These are phyloP conservation scores for Micronycteris hirsuta DNA, from an alignment of 2,113 vertebrate species.

Conservation along the genomic window DNA sequence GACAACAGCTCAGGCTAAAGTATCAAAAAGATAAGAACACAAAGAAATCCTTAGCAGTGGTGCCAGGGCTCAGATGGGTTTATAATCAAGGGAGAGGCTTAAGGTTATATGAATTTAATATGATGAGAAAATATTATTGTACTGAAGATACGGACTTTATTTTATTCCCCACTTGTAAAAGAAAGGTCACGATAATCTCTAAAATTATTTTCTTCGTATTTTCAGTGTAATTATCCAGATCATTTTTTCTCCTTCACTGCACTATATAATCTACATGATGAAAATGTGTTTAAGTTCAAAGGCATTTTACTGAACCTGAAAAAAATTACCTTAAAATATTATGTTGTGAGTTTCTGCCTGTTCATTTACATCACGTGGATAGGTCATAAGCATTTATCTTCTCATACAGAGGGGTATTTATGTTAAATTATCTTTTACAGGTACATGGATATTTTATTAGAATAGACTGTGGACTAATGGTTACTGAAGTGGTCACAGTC, in stretches of 20 bases:
- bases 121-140: constrained; percentile 69
- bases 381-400: constrained; percentile 28
- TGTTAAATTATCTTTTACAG: background rate
- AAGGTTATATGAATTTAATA: constrained; percentile 73
- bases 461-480: background rate
- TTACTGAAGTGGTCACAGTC: background rate
- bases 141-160: constrained; percentile 57
- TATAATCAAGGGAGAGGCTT: constrained; percentile 62
- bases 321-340: constrained; percentile 29
- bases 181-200: constrained; percentile 67
- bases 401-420: background rate
- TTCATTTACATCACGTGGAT: constrained; percentile 1
- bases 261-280: constrained; percentile 46
- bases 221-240: constrained; percentile 64
- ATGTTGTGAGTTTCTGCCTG: background rate
- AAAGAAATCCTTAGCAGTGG: constrained; percentile 26
- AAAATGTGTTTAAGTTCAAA: constrained; percentile 58
- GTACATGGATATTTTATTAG: constrained; percentile 28
- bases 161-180: constrained; percentile 72
- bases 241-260: constrained; percentile 43
- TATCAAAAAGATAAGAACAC: constrained; percentile 22
- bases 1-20: constrained; percentile 29
- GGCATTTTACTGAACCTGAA: constrained; percentile 46
- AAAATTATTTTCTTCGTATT: constrained; percentile 67
- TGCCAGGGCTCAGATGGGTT: constrained; percentile 7